Base-by-base conservation (phyloP, 1,140 invertebrate genomes). In the Camponotus vicinus region DNA sequence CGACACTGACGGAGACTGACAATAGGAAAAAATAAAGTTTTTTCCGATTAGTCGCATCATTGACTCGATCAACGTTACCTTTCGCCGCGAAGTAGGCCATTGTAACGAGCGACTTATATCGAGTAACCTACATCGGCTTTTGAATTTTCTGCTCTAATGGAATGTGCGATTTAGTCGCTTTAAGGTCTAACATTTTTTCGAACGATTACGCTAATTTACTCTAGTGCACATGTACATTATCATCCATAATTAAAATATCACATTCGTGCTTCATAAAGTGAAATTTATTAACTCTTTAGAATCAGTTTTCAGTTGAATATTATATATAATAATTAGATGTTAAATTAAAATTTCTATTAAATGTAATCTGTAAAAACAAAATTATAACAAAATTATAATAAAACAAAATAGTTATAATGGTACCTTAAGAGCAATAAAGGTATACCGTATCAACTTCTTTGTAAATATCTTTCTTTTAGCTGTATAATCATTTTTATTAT, bases 141-240 rank as follows among this genome's bases (percentile, higher is more conserved):
- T 83, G 87, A 90, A 88, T 91, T 91, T 90, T 88, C 89, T 89
- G 64, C 64, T 86, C 89, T 71, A 86, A 61, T 69, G 77, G 59
- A 90, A 90, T 87, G 73, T 64, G 63, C 73, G 59, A 77, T 90
- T 88, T 85, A 88, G 75, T 69, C 32, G 57, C 79, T 88, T 90
- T 77, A 75, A 80, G 64, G 37, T 84, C n/a, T 63, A 37, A 57
- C 15, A 57, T 55, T 49, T 86, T 70, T 77, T 76, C 49, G 40
- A 42, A 18, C 49, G 61, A 40, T 76, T 66, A 57, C 57, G 63
- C 32, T 61, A 67, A 40, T 21, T 61, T 1, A 8, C 34, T 27
- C 8, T 18, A 49, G 0, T 78, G 57, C 34, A 57, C n/a, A 27
- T 21, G 3, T 37, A 34, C 27, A 69, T 27, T n/a, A 13, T 40